Percentiles rank a stretch among this genome's conserved stretches.
Evolutionary conservation across 2,113 vertebrate species (phyloP).

Genomic region (Passer domesticus): DNA sequence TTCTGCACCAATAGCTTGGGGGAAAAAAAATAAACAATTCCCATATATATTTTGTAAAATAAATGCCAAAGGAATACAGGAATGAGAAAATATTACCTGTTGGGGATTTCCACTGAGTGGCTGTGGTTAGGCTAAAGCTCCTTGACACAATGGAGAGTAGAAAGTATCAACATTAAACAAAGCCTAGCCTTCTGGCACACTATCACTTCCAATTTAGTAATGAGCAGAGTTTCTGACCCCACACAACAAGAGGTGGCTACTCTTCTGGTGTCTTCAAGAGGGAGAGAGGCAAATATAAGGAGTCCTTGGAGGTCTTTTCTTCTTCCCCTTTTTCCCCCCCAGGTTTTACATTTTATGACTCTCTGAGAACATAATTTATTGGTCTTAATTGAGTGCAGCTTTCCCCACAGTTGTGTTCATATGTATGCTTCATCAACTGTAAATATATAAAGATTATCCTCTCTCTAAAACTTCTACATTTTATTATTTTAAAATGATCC

Average conservation of each 20-base stretch:
- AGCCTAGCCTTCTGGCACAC: background rate
- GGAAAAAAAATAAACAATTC: background rate
- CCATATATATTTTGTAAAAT: background rate
- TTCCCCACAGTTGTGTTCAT: accelerated
- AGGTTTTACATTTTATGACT: background rate
- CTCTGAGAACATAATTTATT: background rate
- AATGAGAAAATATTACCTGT: background rate
- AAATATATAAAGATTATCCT: background rate
- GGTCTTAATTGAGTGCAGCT: background rate
- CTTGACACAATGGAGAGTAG: background rate
- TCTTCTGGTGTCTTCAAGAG: background rate
- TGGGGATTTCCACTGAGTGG: background rate
- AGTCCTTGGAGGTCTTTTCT: background rate
- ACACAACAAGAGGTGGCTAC: background rate
- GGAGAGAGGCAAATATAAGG: background rate
- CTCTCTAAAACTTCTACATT: background rate
- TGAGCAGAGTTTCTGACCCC: background rate
- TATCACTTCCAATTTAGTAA: background rate
- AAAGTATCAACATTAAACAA: background rate
- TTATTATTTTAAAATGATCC: background rate
- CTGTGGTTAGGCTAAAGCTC: background rate
- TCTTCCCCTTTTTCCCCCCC: background rate
- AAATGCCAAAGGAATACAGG: background rate
- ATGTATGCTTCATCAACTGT: background rate
- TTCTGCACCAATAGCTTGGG: background rate